Base-by-base conservation (phyloP, 2,797 vertebrate genomes). In the Sardinella longiceps region DNA sequence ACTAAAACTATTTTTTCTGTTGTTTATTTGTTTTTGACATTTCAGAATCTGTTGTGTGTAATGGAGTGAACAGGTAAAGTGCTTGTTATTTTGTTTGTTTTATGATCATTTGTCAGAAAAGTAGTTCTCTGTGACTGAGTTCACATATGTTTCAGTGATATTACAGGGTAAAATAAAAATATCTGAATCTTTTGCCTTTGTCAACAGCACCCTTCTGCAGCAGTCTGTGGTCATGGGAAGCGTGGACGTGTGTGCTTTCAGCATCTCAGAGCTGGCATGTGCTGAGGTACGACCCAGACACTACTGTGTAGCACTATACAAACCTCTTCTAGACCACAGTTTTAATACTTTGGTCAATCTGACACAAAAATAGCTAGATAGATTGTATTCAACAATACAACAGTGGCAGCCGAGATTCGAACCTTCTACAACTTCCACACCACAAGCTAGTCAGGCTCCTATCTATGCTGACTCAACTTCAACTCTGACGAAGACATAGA, bases 201-300 rank as follows among this genome's bases (percentile, higher is more conserved):
- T 10, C 43, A 33, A 83, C 91, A 95, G 94, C 88, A 89, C 89
- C 28, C 80, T 58, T 3, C 83, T 93, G 10, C 80, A 90, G 70
- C 60, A 82, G 28, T 23, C 88, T 84, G 3, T 93, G 50, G 83
- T 60, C 53, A 85, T 74, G 1, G 88, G 77, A 14, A 39, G 60
- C 30, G 46, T 30, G 45, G 50, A 81, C 0, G 85, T 90, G 66
- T 95, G 94, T 83, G 81, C 33, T 51, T 87, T 92, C 28, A 50
- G 88, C 45, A 20, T 95, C 84, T 89, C 92, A 80, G 53, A 88
- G 53, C 93, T 93, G 37, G 91, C 94, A 0, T 95, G 95, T 85
- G 81, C 92, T 83, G 30, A 89, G 92, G 95, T 95, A 86, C 90
- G 12, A 28, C 58, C 25, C 25, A 53, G 51, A 53, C 58, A 28